Evolutionary conservation across 2,113 vertebrate genomes (phyloP).

Genomic region (Gavialis gangeticus): DNA sequence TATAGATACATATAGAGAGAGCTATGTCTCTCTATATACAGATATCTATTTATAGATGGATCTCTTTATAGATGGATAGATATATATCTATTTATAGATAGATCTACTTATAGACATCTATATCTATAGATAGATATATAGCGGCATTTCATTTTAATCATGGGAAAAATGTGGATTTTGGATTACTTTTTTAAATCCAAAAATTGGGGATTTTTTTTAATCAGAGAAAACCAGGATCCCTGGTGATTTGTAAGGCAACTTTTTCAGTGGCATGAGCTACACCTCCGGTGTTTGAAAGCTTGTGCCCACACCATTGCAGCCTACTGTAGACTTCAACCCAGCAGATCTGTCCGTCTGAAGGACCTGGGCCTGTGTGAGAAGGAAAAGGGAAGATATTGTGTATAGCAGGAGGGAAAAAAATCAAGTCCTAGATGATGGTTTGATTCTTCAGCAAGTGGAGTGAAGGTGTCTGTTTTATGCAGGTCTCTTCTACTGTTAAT

Average conservation of each 20-base stretch:
- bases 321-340: accelerated
- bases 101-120: too few species aligned
- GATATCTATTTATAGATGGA: too few species aligned
- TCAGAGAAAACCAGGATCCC: too few species aligned
- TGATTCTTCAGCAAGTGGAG: neutral
- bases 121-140: too few species aligned
- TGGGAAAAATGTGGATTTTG: too few species aligned
- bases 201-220: too few species aligned
- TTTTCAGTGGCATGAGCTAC: neutral
- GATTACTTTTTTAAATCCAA: too few species aligned
- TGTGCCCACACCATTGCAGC: neutral
- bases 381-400: neutral
- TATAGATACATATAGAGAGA: too few species aligned
- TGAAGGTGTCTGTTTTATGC: neutral
- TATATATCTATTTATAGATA: too few species aligned
- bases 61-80: too few species aligned
- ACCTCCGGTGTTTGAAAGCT: neutral
- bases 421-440: neutral
- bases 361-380: neutral
- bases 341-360: neutral
- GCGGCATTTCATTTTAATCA: too few species aligned
- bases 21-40: too few species aligned
- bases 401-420: accelerated
- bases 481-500: neutral
- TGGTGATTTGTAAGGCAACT: neutral